These are phyloP conservation scores for Conus ventricosus DNA, from an alignment of 1,140 invertebrate species.

Conservation along the genomic window DNA sequence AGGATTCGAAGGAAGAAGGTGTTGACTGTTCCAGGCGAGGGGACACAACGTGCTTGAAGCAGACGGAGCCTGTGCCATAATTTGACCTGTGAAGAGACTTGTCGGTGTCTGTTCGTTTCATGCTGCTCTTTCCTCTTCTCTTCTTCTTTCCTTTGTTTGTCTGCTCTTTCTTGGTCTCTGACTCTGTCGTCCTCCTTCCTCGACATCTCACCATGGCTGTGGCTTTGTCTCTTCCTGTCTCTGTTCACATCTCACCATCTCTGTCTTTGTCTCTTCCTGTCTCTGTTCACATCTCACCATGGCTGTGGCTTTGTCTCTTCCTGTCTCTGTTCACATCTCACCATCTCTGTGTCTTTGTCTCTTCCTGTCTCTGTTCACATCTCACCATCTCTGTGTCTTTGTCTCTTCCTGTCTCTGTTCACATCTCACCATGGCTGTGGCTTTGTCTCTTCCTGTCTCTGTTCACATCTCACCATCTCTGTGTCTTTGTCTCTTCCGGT, in stretches of 20 bases:
- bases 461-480: too few species aligned
- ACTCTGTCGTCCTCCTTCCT: neutral
- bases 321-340: too few species aligned
- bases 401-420: neutral
- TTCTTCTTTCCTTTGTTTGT: neutral
- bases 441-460: too few species aligned
- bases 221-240: neutral
- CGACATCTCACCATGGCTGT: neutral
- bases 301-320: too few species aligned
- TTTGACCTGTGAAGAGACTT: neutral
- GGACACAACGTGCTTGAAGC: neutral
- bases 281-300: too few species aligned
- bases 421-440: too few species aligned
- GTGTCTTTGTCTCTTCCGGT: neutral
- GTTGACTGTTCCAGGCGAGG: too few species aligned
- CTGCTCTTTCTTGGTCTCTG: neutral
- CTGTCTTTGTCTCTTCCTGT: neutral
- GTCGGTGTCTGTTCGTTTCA: too few species aligned
- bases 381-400: neutral
- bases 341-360: neutral
- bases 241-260: neutral
- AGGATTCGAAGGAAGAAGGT: too few species aligned
- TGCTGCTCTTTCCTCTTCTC: neutral
- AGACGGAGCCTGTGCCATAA: neutral
- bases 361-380: neutral